phyloP scores from a whole-genome alignment of 2,888 invertebrate species.

The Sussaba pulchella region DNA sequence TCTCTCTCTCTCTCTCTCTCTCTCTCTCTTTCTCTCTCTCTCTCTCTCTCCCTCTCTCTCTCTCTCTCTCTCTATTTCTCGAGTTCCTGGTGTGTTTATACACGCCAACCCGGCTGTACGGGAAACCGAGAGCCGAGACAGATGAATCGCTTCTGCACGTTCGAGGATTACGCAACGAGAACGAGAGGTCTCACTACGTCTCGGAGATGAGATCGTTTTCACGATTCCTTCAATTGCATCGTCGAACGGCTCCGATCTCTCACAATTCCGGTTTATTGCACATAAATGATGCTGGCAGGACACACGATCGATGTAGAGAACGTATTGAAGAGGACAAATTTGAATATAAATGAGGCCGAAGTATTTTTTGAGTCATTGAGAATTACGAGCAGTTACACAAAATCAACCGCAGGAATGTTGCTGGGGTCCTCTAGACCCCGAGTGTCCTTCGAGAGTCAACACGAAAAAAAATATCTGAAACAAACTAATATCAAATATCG shows the following conservation, averaged over 20 bases:
- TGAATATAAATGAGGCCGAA: too few species aligned
- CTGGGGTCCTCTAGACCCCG: too few species aligned
- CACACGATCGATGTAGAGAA: not conserved
- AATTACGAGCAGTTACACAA: too few species aligned
- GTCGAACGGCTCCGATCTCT: not conserved
- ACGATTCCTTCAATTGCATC: slow-evolving; percentile 14
- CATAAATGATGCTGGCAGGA: not conserved
- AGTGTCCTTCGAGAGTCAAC: too few species aligned
- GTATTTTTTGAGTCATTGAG: too few species aligned
- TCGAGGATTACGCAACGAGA: slow-evolving; percentile 40
- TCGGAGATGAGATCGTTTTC: slow-evolving; percentile 22
- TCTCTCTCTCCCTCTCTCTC: not conserved
- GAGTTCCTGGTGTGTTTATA: slow-evolving; percentile 10
- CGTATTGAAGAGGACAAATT: too few species aligned
- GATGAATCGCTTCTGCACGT: slow-evolving; percentile 36
- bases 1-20: not conserved
- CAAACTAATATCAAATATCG: slow-evolving; percentile 23
- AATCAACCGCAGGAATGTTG: too few species aligned
- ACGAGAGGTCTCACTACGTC: slow-evolving; percentile 22
- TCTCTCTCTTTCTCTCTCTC: slow-evolving; percentile 1
- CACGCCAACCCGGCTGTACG: slow-evolving; percentile 9
- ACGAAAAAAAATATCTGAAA: too few species aligned
- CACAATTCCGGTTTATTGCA: not conserved
- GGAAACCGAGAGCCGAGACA: slow-evolving; percentile 13
- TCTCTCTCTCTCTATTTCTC: not conserved